Evolutionary conservation across 2,888 invertebrate genomes (phyloP), one percentile per base, ranked within the genome.

Genomic region (Rhingia rostrata): DNA sequence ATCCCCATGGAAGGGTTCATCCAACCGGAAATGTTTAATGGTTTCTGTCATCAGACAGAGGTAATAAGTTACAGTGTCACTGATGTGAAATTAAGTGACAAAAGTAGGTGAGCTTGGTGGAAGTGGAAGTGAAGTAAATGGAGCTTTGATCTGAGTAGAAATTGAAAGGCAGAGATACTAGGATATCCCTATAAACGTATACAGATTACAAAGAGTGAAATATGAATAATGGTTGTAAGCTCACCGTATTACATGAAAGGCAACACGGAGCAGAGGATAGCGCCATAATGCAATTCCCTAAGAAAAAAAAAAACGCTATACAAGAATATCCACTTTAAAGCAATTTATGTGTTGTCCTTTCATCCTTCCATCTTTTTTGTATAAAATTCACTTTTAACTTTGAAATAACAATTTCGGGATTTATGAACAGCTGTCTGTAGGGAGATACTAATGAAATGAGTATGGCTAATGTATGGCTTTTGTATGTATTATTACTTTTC

Each of bases 11-110:
- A 9, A n/a, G 10, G 41, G 12, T 22, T 51, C 7, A 73, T 32
- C 47, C 45, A 54, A 45, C 30, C 12, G 54, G 37, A 61, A 63
- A 54, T 54, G 45, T 54, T 53, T 61, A 73, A 73, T 73, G 63
- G 73, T 4, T 30, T 41, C 30, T 63, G 45, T 54, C 63, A 14
- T 63, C 37, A 75, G 30, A 49, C 33, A 39, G 49, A 63, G 51
- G 61, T 47, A 61, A 69, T 56, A 61, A 80, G 41, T 54, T 41
- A 67, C 51, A 12, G 61, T 61, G 63, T 69, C 69, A 75, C 61
- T 51, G 73, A 66, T 61, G 53, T 67, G 43, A 66, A 60, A 54
- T 61, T 63, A 75, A 74, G 35, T 67, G 54, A 35, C 45, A 66
- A 51, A 3, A 5, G 35, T 35, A 58, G 41, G 22, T 14, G 43